Conservation (phyloP, 2,797 vertebrate genomes). For the Megalops cyprinoides region DNA sequence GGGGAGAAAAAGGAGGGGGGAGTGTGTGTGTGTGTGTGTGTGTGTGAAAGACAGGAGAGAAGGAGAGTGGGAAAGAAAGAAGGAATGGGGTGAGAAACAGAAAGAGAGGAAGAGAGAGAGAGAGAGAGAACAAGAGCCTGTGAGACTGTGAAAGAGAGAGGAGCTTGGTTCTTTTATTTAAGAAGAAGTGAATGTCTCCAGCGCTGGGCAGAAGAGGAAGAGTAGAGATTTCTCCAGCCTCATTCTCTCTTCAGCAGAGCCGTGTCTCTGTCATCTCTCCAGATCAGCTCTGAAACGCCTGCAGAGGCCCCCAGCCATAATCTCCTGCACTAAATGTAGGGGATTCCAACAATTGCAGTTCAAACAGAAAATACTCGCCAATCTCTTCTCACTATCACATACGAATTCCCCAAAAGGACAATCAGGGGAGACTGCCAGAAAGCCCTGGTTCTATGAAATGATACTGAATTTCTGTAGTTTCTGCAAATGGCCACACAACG, state of each 20-base stretch:
- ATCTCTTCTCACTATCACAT: conserved; percentile 63
- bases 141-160: conserved; percentile 44
- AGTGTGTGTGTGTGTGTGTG: neutral
- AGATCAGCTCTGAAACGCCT: conserved; percentile 72
- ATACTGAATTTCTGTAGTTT: neutral
- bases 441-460: conserved; percentile 51
- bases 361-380: conserved; percentile 70
- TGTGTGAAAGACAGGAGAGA: neutral
- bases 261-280: conserved; percentile 50
- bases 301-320: conserved; percentile 67
- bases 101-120: conserved; percentile 61
- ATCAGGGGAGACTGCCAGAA: conserved; percentile 58
- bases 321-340: conserved; percentile 73
- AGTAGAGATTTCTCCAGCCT: conserved; percentile 63
- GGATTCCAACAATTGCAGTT: conserved; percentile 78
- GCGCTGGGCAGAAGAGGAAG: conserved; percentile 73
- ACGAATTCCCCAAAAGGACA: conserved; percentile 46
- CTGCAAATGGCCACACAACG: neutral
- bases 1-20: conserved; percentile 20
- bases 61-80: neutral
- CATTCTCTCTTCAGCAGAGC: conserved; percentile 36
- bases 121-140: conserved; percentile 12
- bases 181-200: conserved; percentile 75
- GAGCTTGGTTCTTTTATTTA: conserved; percentile 80
- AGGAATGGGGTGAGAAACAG: conserved; percentile 38